Percentiles rank a stretch among this genome's conserved stretches.
Evolutionary conservation across 2,797 vertebrate species (phyloP).

Genomic region (Chloroceryle amazona): DNA sequence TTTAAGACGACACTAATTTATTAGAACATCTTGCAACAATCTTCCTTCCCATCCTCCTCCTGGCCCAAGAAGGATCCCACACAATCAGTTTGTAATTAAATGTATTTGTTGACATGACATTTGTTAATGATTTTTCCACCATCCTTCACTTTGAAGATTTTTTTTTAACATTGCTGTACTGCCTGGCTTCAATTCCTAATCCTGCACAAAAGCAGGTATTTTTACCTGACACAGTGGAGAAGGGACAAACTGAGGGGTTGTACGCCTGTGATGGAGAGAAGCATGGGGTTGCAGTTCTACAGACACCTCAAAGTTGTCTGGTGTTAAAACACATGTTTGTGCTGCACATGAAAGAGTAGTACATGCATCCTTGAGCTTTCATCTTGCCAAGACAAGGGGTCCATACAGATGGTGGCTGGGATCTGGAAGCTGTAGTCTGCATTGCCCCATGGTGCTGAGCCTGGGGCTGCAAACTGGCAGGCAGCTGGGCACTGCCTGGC

Average conservation of each 20-base stretch:
- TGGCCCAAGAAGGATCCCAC: background rate
- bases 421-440: background rate
- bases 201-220: background rate
- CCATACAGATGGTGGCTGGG: background rate
- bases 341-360: background rate
- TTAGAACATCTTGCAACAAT: background rate
- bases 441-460: rapidly evolving
- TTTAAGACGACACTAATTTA: background rate
- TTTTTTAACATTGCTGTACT: background rate
- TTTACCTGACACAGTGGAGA: background rate
- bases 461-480: rapidly evolving
- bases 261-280: background rate
- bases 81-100: background rate
- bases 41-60: background rate
- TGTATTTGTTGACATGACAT: background rate
- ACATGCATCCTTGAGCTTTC: background rate
- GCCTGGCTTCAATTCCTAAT: background rate
- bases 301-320: background rate
- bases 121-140: background rate
- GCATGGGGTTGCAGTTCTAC: background rate
- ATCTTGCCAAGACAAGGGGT: background rate
- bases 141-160: background rate
- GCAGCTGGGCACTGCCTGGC: background rate
- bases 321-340: background rate
- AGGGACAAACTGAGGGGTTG: background rate